These are phyloP conservation scores for Ispidina picta DNA, from an alignment of 2,797 vertebrate species.

Conservation along the genomic window DNA sequence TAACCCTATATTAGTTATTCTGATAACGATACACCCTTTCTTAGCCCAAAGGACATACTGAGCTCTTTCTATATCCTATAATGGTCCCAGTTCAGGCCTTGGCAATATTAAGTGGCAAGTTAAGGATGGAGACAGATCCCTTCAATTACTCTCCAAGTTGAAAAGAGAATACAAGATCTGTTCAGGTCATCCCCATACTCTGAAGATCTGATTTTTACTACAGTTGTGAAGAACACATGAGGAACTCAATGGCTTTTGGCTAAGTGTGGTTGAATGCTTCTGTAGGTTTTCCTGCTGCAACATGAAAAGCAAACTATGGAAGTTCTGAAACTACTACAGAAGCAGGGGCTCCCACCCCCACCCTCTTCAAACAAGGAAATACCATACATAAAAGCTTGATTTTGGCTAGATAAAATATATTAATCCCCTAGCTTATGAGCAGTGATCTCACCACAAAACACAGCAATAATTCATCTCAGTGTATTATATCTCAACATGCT, in stretches of 20 bases:
- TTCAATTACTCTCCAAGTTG: background rate
- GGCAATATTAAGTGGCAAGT: background rate
- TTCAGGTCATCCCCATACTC: background rate
- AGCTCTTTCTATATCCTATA: background rate
- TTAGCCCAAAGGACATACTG: background rate
- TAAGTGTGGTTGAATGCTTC: background rate
- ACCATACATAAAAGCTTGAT: constrained; percentile 46
- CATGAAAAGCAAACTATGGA: background rate
- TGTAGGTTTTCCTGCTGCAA: background rate
- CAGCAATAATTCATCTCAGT: constrained; percentile 20
- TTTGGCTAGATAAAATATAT: constrained; percentile 29
- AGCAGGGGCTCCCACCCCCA: background rate
- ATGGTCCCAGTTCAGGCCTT: background rate
- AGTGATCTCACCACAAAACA: constrained; percentile 24
- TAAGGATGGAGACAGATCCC: background rate
- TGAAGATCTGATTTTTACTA: background rate
- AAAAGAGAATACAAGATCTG: background rate
- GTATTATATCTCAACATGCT: constrained; percentile 20
- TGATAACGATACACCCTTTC: background rate
- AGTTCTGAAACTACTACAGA: constrained; percentile 9
- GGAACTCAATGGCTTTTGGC: background rate
- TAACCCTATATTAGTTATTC: background rate
- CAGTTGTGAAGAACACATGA: background rate
- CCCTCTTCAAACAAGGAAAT: constrained; percentile 33
- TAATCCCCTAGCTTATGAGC: constrained; percentile 26